Percentiles rank a stretch among this genome's conserved stretches.
Evolutionary conservation across 2,888 invertebrate genomes (phyloP).

Genomic region (Shargacucullia verbasci): DNA sequence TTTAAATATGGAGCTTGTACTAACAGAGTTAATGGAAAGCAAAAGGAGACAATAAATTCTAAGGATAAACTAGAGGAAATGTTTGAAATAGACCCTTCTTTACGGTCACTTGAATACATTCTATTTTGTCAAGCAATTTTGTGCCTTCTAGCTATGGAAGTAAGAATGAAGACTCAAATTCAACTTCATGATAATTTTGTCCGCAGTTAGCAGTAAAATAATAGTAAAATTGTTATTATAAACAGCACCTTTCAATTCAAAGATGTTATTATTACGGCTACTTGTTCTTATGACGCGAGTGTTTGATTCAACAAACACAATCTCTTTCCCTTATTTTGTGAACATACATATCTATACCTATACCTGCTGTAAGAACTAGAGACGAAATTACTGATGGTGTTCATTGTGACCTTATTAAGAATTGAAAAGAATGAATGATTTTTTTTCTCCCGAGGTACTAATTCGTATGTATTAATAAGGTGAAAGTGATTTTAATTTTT

Average conservation of each 20-base stretch:
- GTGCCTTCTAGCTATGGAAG: background rate
- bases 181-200: background rate
- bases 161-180: slow-evolving; percentile 1
- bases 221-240: slow-evolving; percentile 21
- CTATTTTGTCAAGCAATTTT: slow-evolving; percentile 1
- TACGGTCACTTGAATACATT: background rate
- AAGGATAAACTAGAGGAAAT: background rate
- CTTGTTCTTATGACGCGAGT: slow-evolving; percentile 22
- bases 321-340: no score
- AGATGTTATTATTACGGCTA: slow-evolving; percentile 30
- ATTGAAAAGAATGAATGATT: no score
- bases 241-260: slow-evolving; percentile 15
- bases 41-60: slow-evolving; percentile 16
- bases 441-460: no score
- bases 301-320: slow-evolving; percentile 10
- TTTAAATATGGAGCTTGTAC: slow-evolving; percentile 7
- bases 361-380: no score
- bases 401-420: no score
- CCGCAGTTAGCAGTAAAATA: background rate
- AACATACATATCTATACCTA: no score
- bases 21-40: slow-evolving; percentile 9
- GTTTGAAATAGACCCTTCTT: slow-evolving; percentile 11
- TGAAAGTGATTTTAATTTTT: no score
- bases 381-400: no score
- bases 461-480: no score